These are phyloP conservation scores for Rhagophthalmus giganteus DNA, from an alignment of 2,888 invertebrate genomes.

Conservation along the genomic window DNA sequence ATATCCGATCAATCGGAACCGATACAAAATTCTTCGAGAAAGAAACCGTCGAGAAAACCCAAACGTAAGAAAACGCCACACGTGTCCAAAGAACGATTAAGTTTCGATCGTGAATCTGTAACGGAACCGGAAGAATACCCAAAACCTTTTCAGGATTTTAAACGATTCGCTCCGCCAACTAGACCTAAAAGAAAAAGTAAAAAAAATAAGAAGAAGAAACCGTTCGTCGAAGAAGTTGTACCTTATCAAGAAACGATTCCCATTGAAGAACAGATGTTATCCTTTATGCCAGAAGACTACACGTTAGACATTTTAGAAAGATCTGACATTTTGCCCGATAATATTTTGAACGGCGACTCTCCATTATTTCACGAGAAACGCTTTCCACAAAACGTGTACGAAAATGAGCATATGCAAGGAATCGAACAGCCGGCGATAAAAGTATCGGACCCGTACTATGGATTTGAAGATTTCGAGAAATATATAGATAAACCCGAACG, in stretches of 20 bases:
- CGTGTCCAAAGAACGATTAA: conserved; percentile 50
- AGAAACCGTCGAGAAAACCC: conserved; percentile 55
- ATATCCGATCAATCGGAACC: conserved; percentile 46
- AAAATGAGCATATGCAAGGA: conserved; percentile 58
- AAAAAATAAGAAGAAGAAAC: conserved; percentile 34
- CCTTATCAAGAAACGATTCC: conserved; percentile 52
- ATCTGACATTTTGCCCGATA: conserved; percentile 27
- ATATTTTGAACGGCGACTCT: conserved; percentile 36
- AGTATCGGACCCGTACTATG: conserved; percentile 45
- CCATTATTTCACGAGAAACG: conserved; percentile 30
- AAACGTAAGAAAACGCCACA: conserved; percentile 54
- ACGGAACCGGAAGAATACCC: conserved; percentile 42
- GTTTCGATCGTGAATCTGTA: conserved; percentile 45
- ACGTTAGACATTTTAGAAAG: not conserved
- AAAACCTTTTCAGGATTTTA: conserved; percentile 48
- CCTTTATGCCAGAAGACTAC: not conserved
- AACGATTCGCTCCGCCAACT: conserved; percentile 57
- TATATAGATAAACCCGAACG: conserved; percentile 25
- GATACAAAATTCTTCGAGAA: conserved; percentile 58
- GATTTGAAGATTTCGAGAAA: conserved; percentile 35
- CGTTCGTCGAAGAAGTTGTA: conserved; percentile 45
- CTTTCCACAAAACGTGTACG: conserved; percentile 41
- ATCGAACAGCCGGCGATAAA: conserved; percentile 60
- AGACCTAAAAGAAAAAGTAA: conserved; percentile 62
- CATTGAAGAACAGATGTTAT: conserved; percentile 29